Conservation (phyloP, 2,113 vertebrate species). For the Cervus canadensis region DNA sequence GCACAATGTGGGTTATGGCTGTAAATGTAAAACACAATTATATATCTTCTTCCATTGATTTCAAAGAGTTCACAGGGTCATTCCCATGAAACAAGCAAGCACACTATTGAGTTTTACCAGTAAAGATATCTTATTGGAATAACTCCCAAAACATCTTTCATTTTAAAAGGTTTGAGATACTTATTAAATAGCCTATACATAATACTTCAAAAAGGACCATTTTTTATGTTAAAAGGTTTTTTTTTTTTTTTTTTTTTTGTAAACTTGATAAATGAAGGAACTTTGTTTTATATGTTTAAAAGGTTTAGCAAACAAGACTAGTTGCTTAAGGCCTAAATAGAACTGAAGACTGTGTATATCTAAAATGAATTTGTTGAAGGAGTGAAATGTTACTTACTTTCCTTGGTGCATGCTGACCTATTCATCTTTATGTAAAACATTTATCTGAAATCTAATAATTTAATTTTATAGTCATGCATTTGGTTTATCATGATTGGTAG, state of each 20-base stretch:
- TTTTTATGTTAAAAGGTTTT: neutral
- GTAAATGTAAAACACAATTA: slow-evolving; percentile 54
- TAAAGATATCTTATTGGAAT: slow-evolving; percentile 39
- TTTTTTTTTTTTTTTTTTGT: neutral
- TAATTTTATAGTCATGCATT: neutral
- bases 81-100: slow-evolving; percentile 62
- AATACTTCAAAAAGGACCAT: neutral
- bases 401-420: fast-evolving
- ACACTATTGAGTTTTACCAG: neutral
- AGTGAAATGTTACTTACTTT: neutral
- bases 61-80: slow-evolving; percentile 51
- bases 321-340: neutral
- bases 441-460: neutral
- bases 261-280: neutral
- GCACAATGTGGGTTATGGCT: slow-evolving; percentile 26
- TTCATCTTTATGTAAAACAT: neutral
- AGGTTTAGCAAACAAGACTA: neutral
- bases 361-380: neutral
- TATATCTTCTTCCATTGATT: slow-evolving; percentile 27
- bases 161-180: slow-evolving; percentile 1
- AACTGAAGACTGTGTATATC: neutral
- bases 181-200: neutral
- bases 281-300: neutral
- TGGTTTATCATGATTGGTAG: neutral
- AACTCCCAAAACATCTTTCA: neutral